These are phyloP conservation scores for Synergus umbraculus DNA, from an alignment of 2,888 invertebrate species.

Conservation along the genomic window DNA sequence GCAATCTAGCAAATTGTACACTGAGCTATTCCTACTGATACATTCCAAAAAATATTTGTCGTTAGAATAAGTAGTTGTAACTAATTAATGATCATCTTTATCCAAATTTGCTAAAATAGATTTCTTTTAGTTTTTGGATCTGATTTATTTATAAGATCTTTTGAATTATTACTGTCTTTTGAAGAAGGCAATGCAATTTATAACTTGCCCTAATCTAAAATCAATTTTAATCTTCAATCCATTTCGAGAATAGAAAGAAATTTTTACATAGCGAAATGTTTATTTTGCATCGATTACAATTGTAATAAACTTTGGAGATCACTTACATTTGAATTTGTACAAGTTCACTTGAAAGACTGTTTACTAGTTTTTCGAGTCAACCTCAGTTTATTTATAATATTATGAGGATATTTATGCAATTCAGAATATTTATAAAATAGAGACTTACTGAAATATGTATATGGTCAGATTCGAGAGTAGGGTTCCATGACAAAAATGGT, in stretches of 20 bases:
- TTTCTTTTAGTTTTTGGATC: neutral
- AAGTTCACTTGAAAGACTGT: neutral
- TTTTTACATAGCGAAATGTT: neutral
- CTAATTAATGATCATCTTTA: neutral
- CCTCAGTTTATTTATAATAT: neutral
- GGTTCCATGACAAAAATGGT: neutral
- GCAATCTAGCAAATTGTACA: neutral
- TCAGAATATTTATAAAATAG: neutral
- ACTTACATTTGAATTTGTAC: neutral
- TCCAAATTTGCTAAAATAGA: neutral
- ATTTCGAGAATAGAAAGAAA: neutral
- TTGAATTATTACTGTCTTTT: constrained; percentile 63
- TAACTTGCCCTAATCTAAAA: neutral
- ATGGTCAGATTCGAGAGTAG: neutral
- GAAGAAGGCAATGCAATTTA: constrained; percentile 46
- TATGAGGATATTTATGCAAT: neutral
- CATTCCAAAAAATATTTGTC: constrained; percentile 30
- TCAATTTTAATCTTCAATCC: neutral
- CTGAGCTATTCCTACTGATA: constrained; percentile 24
- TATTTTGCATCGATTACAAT: neutral
- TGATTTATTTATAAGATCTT: constrained; percentile 46
- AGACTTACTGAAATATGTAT: neutral
- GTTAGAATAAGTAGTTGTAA: constrained; percentile 11
- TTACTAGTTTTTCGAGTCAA: neutral
- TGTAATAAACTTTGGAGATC: neutral